A percentile compares a stretch with the other conserved stretches of the same genome.
Evolutionary conservation across 2,797 vertebrate genomes (phyloP).

Genomic region (Pseudochirops cupreus): DNA sequence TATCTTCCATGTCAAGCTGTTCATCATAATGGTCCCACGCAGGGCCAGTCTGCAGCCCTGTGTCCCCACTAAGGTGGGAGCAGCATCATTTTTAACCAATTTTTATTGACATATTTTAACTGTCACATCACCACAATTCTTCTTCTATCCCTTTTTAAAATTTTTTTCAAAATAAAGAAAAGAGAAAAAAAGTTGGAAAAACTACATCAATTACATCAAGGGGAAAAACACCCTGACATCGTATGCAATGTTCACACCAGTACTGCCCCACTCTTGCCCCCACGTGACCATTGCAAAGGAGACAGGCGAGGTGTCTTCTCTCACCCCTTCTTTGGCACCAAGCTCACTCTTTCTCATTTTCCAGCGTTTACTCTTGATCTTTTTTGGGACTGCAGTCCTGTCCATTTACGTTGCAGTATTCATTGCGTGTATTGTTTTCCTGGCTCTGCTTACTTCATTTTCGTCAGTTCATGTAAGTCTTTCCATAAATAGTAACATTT

Average conservation of each 20-base stretch:
- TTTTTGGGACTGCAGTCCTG: background rate
- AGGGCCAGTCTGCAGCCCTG: background rate
- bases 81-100: background rate
- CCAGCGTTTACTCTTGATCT: background rate
- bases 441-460: background rate
- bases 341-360: background rate
- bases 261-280: background rate
- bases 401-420: background rate
- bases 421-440: background rate
- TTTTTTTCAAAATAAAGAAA: background rate
- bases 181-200: background rate
- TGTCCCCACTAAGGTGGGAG: background rate
- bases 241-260: background rate
- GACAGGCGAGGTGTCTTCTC: background rate
- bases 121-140: background rate
- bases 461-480: background rate
- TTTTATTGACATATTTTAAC: background rate
- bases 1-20: background rate
- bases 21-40: background rate
- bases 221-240: background rate
- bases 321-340: background rate
- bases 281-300: background rate
- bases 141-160: background rate
- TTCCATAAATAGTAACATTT: background rate
- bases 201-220: background rate